phyloP scores from a whole-genome alignment of 2,888 invertebrate genomes.

The Papilio gigon region DNA sequence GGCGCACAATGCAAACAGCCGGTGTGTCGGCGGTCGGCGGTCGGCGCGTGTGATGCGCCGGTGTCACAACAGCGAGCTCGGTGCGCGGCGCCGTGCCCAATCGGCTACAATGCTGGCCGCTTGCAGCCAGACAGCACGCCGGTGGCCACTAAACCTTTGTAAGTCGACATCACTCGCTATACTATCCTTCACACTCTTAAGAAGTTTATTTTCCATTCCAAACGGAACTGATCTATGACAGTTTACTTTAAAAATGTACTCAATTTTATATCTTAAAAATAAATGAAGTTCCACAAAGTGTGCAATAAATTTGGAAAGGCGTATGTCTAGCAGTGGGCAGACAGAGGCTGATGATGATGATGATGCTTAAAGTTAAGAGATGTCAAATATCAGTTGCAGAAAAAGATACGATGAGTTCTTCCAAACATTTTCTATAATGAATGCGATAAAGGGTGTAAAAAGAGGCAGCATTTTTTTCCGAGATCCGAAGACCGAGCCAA shows the following conservation, averaged over 20 bases:
- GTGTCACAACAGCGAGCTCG: slow-evolving; percentile 69
- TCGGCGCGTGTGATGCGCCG: slow-evolving; percentile 69
- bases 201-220: background rate
- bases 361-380: too few relatives aligned
- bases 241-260: background rate
- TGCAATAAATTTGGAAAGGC: too few relatives aligned
- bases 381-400: background rate
- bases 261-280: background rate
- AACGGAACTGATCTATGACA: background rate
- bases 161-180: slow-evolving; percentile 49
- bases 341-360: too few relatives aligned
- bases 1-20: slow-evolving; percentile 80
- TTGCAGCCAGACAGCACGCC: slow-evolving; percentile 60
- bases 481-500: background rate
- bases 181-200: background rate
- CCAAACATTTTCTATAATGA: background rate
- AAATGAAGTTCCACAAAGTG: background rate
- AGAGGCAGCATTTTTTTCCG: background rate
- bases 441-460: background rate
- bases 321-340: too few relatives aligned
- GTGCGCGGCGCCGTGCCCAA: slow-evolving; percentile 71
- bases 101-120: slow-evolving; percentile 66
- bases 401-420: background rate
- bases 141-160: slow-evolving; percentile 69
- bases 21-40: slow-evolving; percentile 75